phyloP scores from a whole-genome alignment of 2,797 vertebrate genomes.

The Rhynchonycteris naso region DNA sequence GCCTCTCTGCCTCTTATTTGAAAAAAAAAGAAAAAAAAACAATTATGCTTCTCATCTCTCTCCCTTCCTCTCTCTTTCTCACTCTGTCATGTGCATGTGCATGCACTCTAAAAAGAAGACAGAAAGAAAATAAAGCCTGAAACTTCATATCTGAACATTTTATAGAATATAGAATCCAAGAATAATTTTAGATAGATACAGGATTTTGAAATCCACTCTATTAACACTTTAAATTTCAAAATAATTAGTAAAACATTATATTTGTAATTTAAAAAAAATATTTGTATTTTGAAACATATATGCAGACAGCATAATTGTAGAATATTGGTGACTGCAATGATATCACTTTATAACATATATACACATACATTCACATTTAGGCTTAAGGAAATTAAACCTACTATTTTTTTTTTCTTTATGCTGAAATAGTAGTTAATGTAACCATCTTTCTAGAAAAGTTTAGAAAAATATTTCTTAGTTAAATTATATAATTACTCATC shows the following conservation, averaged over 20 bases:
- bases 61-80: too few relatives aligned
- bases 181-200: not conserved
- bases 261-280: not conserved
- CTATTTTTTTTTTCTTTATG: not conserved
- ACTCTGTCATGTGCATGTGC: too few relatives aligned
- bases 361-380: not conserved
- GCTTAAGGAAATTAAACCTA: not conserved
- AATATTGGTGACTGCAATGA: not conserved
- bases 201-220: not conserved
- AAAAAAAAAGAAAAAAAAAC: too few relatives aligned
- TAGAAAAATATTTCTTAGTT: not conserved
- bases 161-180: not conserved
- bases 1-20: too few relatives aligned
- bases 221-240: not conserved
- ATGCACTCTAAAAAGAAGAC: too few relatives aligned
- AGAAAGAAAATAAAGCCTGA: not conserved
- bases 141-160: not conserved
- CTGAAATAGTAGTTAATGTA: not conserved
- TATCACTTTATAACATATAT: not conserved
- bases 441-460: not conserved
- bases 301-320: not conserved
- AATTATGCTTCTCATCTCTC: too few relatives aligned
- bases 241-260: not conserved
- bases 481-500: not conserved
- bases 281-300: not conserved